Base-by-base conservation (phyloP, 2,113 vertebrate species). In the Phrynosoma platyrhinos region DNA sequence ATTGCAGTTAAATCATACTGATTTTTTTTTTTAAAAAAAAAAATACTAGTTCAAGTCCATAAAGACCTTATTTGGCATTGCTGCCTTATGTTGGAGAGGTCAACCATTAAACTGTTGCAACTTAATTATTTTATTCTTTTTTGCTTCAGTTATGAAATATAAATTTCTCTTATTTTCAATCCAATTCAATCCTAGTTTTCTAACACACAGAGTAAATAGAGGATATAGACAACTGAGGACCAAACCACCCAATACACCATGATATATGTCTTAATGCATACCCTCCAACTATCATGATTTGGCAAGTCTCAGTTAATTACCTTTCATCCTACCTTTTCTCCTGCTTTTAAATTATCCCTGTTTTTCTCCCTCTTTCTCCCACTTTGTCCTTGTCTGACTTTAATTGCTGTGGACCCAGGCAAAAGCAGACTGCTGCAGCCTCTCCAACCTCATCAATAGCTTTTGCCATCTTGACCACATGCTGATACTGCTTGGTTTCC, bases 51-150 rank as follows among this genome's bases (percentile, higher is more conserved):
- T 84, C 13, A 14, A 40, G 21, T 72, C 23, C 55, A 40, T 62
- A 62, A 82, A n/a, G 23, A 82, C 27, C 53, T 18, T 36, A 75
- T 87, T 62, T 90, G 85, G 13, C n/a, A 68, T 12, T 25, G 21
- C 68, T 40, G 52, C 2, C 16, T 62, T 64, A 53, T 1, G 23
- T 78, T 79, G 84, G 21, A 88, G 83, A 72, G 90, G 25, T 72
- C 82, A 62, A 71, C 66, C 1, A 12, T 80, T 36, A 10, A 62
- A 81, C 21, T 62, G 58, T 36, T 66, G 36, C 66, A 66, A 5
- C 21, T 21, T 20, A 40, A 32, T 62, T 81, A 64, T 2, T 80
- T 10, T 10, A 55, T 81, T 55, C 1, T 9, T 64, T 62, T 66
- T 23, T 9, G 36, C n/a, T 64, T 81, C 25, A 64, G 14, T 40